Evolutionary conservation across 1,140 invertebrate genomes (phyloP).

Genomic region (Atta cephalotes): DNA sequence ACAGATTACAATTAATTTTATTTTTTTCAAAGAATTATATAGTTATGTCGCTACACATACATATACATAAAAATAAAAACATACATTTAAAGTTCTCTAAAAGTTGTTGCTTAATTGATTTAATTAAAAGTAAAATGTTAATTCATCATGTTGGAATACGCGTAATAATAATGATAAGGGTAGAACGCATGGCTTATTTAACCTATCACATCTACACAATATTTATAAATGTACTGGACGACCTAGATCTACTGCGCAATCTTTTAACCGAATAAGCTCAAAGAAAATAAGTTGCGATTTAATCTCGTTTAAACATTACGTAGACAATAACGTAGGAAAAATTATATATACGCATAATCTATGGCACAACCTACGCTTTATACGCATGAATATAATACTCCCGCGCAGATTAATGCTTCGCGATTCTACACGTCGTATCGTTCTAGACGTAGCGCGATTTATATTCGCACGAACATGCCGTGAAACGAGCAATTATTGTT

Average conservation of each 20-base stretch:
- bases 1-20: not conserved
- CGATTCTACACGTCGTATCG: constrained; percentile 59
- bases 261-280: not conserved
- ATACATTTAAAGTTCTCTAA: not conserved
- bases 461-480: constrained; percentile 61
- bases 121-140: constrained; percentile 1
- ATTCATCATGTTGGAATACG: not conserved
- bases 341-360: constrained; percentile 12
- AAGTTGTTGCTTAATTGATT: not conserved
- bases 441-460: constrained; percentile 56
- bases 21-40: not conserved
- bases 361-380: constrained; percentile 20
- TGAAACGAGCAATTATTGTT: constrained; percentile 64
- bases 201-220: not conserved
- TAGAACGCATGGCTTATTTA: not conserved
- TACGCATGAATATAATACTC: constrained; percentile 51
- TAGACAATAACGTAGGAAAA: constrained; percentile 45
- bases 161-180: not conserved
- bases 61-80: not conserved
- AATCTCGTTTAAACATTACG: constrained; percentile 28
- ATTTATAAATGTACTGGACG: not conserved
- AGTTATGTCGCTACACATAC: not conserved
- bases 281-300: constrained; percentile 34
- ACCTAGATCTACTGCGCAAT: not conserved
- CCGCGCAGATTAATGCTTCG: constrained; percentile 53